Base-by-base conservation (phyloP, 2,113 vertebrate genomes). In the Melospiza melodia region DNA sequence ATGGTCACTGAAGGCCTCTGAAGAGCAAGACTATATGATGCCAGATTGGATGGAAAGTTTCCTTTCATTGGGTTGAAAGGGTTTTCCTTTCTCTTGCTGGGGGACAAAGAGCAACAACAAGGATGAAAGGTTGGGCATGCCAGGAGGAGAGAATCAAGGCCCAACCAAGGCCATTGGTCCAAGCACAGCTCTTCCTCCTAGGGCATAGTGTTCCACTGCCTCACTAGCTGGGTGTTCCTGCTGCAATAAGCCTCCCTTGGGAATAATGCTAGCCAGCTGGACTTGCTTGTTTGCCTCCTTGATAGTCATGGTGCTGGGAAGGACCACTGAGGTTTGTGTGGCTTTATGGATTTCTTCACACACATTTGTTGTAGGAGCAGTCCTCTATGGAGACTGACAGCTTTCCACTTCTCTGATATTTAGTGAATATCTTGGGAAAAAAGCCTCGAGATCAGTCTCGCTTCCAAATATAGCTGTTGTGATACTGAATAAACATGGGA, bases 201-300 rank as follows among this genome's bases (percentile, higher is more conserved):
- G 10, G 31, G 20, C 49, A 25, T 27, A 77, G 27, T 25, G 6
- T 84, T 71, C 25, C 10, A 2, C 10, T 49, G 25, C 67, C 75
- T 85, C 10, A 11, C 52, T 48, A 24, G 14, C 30, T 31, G 46
- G 8, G 10, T n/a, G 23, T 20, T 67, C 28, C 57, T 66, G 28
- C 57, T 75, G 37, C 46, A 67, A 5, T 41, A 31, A 58, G 6
- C 25, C 13, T 37, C 37, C 28, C 23, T 78, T 33, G 23, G 62
- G 30, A 68, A 30, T 61, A 46, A 25, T 0, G 0, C 17, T 49
- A 21, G 35, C 7, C 13, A 49, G 2, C 16, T 63, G 65, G n/a
- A 57, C 12, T 43, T 35, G 31, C 12, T 66, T 19, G 6, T 78
- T 66, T 55, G 1, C 51, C 24, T 81, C 61, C 49, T 73, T 93